Evolutionary conservation across 2,888 invertebrate genomes (phyloP).

Genomic region (Drosophila prolongata): DNA sequence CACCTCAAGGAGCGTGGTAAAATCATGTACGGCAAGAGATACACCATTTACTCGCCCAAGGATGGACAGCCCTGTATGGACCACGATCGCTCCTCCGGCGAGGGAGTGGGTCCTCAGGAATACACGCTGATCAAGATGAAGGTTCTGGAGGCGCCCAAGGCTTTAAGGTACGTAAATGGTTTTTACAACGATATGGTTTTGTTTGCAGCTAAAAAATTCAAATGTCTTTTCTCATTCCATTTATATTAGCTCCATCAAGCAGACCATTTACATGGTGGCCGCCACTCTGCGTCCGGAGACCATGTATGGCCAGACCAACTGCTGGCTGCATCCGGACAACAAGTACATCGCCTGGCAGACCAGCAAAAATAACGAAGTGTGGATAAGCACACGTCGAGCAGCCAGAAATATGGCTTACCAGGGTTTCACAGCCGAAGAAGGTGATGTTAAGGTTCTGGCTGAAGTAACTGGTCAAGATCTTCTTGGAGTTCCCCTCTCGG

Average conservation of each 20-base stretch:
- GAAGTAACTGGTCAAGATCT: conserved; percentile 91
- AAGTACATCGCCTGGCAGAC: conserved; percentile 94
- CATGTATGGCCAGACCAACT: conserved; percentile 99
- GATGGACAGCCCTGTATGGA: conserved; percentile 99
- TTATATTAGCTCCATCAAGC: conserved; percentile 68
- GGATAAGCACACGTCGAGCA: conserved; percentile 93
- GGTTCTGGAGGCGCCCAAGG: conserved; percentile 86
- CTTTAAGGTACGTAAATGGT: conserved; percentile 84
- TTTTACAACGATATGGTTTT: too few relatives aligned
- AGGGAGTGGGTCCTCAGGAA: conserved; percentile 99
- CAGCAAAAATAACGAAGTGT: conserved; percentile 89
- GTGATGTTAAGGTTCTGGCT: conserved; percentile 89
- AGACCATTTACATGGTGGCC: conserved; percentile 89
- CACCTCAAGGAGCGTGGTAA: conserved; percentile 94
- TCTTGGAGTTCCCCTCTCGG: conserved; percentile 92
- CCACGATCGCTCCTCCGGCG: conserved; percentile 97
- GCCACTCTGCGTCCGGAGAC: conserved; percentile 99
- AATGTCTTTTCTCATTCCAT: neutral
- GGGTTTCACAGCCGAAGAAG: conserved; percentile 93
- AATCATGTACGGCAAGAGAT: conserved; percentile 97
- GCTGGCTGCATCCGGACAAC: conserved; percentile 98
- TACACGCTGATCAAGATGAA: conserved; percentile 98
- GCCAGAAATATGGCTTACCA: conserved; percentile 98
- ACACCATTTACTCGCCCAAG: conserved; percentile 97
- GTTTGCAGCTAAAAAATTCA: too few relatives aligned